Evolutionary conservation across 2,113 vertebrate genomes (phyloP).

Genomic region (Cathartes aura): DNA sequence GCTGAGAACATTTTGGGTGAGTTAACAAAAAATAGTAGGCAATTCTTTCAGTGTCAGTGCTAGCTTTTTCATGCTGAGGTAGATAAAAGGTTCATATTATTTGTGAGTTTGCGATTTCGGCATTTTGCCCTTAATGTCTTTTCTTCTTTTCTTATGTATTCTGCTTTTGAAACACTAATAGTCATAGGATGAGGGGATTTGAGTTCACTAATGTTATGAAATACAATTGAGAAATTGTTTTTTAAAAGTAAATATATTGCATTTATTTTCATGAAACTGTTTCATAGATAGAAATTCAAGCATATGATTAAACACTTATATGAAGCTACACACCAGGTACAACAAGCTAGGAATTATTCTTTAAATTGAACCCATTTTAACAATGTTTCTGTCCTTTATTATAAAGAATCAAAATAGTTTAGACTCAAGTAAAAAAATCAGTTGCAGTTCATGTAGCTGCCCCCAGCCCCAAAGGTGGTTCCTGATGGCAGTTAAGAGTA

Average conservation of each 20-base stretch:
- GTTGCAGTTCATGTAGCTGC: not conserved
- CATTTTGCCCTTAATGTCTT: not conserved
- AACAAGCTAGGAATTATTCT: not conserved
- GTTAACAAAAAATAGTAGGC: not conserved
- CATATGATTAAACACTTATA: not conserved
- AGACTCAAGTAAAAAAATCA: not conserved
- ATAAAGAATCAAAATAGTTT: not conserved
- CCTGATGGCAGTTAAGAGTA: not conserved
- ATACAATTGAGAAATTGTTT: not conserved
- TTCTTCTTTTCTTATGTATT: not conserved
- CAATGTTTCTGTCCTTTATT: not conserved
- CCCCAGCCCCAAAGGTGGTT: not conserved
- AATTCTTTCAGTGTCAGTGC: not conserved
- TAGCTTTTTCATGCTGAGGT: not conserved
- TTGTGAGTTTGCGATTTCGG: not conserved
- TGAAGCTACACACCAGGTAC: not conserved
- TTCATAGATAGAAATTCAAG: not conserved
- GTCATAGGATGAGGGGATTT: not conserved
- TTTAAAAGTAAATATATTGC: not conserved
- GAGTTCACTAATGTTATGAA: not conserved
- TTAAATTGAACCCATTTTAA: not conserved
- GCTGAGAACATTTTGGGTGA: not conserved
- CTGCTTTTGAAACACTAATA: not conserved
- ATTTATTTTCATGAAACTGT: not conserved
- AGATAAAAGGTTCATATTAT: not conserved